Evolutionary conservation across 2,888 invertebrate species (phyloP).

Genomic region (Cryptocephalus moraei): DNA sequence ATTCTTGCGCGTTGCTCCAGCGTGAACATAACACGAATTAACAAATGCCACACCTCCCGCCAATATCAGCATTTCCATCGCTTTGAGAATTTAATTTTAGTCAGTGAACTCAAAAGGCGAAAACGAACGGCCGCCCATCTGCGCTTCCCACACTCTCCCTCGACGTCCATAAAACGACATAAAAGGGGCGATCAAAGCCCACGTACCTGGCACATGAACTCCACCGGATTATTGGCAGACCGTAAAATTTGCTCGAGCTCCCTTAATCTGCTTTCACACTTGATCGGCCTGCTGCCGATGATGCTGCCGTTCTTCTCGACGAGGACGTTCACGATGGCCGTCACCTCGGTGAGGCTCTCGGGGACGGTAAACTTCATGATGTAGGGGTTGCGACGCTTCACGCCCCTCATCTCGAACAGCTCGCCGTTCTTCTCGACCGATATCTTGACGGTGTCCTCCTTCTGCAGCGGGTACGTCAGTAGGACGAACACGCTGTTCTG

Average conservation of each 20-base stretch:
- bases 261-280: slow-evolving; percentile 75
- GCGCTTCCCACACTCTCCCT: too few relatives aligned
- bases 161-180: too few relatives aligned
- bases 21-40: too few relatives aligned
- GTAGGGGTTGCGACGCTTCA: slow-evolving; percentile 74
- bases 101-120: too few relatives aligned
- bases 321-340: slow-evolving; percentile 70
- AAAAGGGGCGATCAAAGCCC: background rate
- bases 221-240: slow-evolving; percentile 69
- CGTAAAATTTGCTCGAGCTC: slow-evolving; percentile 74
- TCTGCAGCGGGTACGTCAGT: slow-evolving; percentile 65
- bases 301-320: slow-evolving; percentile 73
- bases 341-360: slow-evolving; percentile 71
- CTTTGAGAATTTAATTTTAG: too few relatives aligned
- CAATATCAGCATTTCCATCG: too few relatives aligned
- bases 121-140: too few relatives aligned
- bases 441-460: slow-evolving; percentile 67
- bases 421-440: slow-evolving; percentile 75
- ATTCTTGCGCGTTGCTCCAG: too few relatives aligned
- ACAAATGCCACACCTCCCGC: too few relatives aligned
- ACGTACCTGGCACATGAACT: slow-evolving; percentile 78
- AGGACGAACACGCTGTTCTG: slow-evolving; percentile 74
- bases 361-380: slow-evolving; percentile 77
- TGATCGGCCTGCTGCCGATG: slow-evolving; percentile 73
- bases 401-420: slow-evolving; percentile 55